phyloP scores from a whole-genome alignment of 2,797 vertebrate species.

The Phyllotis vaccarum region DNA sequence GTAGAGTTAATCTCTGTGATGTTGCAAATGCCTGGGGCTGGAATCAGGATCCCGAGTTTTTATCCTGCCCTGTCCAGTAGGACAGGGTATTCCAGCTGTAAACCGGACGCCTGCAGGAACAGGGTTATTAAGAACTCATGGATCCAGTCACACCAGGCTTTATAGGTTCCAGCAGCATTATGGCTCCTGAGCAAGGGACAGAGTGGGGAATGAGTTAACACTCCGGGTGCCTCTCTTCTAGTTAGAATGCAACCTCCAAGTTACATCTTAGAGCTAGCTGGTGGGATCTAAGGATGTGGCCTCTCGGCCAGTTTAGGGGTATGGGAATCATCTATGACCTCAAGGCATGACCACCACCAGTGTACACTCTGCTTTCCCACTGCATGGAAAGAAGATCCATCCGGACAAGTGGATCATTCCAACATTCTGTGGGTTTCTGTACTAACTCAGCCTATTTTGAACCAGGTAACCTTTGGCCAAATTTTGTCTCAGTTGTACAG shows the following conservation, averaged over 20 bases:
- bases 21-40: accelerated
- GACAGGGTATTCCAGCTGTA: not conserved
- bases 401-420: no score
- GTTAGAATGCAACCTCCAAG: not conserved
- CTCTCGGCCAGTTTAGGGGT: no score
- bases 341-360: no score
- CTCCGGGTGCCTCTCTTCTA: not conserved
- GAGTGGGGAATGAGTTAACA: not conserved
- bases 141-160: not conserved
- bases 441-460: not conserved
- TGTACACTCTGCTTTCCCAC: no score
- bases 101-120: not conserved
- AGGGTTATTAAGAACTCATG: not conserved
- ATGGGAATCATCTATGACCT: no score
- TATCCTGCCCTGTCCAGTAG: not conserved
- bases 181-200: not conserved
- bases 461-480: not conserved
- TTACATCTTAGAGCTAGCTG: not conserved
- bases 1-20: not conserved
- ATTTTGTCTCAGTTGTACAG: not conserved
- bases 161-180: not conserved
- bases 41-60: not conserved
- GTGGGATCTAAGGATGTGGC: no score
- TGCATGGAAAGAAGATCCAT: no score
- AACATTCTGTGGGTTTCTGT: not conserved